A percentile compares a stretch with the other conserved stretches of the same genome.
Conservation (phyloP, 2,113 vertebrate species). For the Casuarius casuarius region DNA sequence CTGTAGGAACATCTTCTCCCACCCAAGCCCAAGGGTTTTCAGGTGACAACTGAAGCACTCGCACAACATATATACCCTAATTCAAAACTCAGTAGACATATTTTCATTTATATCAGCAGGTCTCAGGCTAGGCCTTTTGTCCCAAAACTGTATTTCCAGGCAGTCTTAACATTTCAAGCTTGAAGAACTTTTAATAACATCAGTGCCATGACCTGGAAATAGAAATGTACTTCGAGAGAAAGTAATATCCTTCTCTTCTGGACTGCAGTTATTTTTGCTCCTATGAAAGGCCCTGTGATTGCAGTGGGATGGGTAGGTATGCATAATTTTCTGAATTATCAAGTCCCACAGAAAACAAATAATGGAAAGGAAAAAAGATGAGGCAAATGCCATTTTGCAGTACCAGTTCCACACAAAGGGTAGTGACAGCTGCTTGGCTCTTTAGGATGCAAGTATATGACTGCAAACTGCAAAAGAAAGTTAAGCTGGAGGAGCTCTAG, state of each 20-base stretch:
- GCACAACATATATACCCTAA: not conserved
- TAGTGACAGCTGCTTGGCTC: not conserved
- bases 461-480: not conserved
- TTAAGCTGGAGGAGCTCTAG: not conserved
- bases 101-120: not conserved
- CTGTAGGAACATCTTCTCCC: not conserved
- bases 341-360: not conserved
- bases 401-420: not conserved
- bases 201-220: not conserved
- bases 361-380: not conserved
- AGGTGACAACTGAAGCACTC: not conserved
- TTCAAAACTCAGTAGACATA: not conserved
- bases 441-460: not conserved
- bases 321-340: not conserved
- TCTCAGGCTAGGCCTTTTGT: not conserved
- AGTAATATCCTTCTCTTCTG: not conserved
- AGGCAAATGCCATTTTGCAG: not conserved
- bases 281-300: not conserved
- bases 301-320: not conserved
- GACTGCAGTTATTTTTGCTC: not conserved
- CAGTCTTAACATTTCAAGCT: not conserved
- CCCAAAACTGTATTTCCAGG: not conserved
- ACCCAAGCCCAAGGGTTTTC: not conserved
- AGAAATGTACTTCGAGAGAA: constrained; percentile 7
- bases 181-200: not conserved